Evolutionary conservation across 1,140 invertebrate species (phyloP).

Genomic region (Whitmania pigra): DNA sequence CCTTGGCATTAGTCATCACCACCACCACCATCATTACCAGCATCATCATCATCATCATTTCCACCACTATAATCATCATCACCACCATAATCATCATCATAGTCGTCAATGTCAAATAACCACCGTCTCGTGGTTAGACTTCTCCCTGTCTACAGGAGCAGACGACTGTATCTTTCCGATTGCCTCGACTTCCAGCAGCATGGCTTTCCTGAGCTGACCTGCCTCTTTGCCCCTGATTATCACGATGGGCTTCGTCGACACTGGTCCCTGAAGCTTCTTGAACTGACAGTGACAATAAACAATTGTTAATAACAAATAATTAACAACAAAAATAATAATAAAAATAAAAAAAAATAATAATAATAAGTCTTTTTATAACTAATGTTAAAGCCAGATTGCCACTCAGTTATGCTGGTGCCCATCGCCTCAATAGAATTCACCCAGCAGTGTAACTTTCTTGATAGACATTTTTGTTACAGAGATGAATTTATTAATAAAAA

Average conservation of each 20-base stretch:
- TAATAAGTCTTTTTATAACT: too few relatives aligned
- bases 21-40: not conserved
- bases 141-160: not conserved
- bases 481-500: too few relatives aligned
- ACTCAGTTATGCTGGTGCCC: too few relatives aligned
- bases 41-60: not conserved
- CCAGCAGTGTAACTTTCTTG: too few relatives aligned
- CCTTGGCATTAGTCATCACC: not conserved
- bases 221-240: slow-evolving; percentile 15
- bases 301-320: too few relatives aligned
- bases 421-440: too few relatives aligned
- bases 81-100: not conserved
- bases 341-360: too few relatives aligned
- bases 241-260: not conserved
- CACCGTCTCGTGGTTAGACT: slow-evolving; percentile 4
- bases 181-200: slow-evolving; percentile 13
- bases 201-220: slow-evolving; percentile 4
- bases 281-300: too few relatives aligned
- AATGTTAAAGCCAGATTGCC: too few relatives aligned
- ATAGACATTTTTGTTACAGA: too few relatives aligned
- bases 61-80: not conserved
- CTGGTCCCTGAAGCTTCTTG: not conserved
- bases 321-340: too few relatives aligned
- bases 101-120: too few relatives aligned
- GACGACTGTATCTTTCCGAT: slow-evolving; percentile 10